Evolutionary conservation across 2,113 vertebrate species (phyloP).

Genomic region (Caranx ignobilis): DNA sequence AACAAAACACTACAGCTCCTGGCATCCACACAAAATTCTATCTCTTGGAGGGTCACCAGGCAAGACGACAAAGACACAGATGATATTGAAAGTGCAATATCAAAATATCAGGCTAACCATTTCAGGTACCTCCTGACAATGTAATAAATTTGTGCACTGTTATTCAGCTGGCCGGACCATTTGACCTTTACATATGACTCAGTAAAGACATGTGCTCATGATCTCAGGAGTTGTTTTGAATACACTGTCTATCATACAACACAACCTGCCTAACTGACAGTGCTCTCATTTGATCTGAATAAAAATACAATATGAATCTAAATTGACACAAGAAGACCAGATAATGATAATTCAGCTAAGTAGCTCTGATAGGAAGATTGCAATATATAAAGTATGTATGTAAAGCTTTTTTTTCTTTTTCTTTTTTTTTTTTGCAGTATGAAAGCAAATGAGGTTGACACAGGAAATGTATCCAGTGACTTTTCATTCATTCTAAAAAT

Average conservation of each 20-base stretch:
- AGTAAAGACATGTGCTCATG: conserved; percentile 21
- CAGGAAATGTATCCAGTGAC: conserved; percentile 90
- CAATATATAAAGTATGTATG: conserved; percentile 45
- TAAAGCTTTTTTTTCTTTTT: conserved; percentile 7
- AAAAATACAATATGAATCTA: conserved; percentile 1
- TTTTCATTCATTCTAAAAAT: conserved; percentile 52
- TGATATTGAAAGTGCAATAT: conserved; percentile 67
- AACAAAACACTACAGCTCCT: conserved; percentile 19
- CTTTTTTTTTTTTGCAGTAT: conserved; percentile 23
- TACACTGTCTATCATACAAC: conserved; percentile 20
- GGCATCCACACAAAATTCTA: background rate
- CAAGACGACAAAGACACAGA: conserved; percentile 28
- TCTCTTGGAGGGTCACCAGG: conserved; percentile 4
- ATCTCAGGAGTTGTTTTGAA: conserved; percentile 58
- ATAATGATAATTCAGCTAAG: conserved; percentile 16
- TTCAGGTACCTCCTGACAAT: conserved; percentile 8
- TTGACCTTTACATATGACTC: conserved; percentile 11
- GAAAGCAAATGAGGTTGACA: conserved; percentile 77
- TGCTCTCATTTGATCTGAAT: conserved; percentile 18
- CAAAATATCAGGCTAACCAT: conserved; percentile 35
- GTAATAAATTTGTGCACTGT: conserved; percentile 5
- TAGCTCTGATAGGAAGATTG: conserved; percentile 36
- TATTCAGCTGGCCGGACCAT: conserved; percentile 5
- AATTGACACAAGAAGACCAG: conserved; percentile 4
- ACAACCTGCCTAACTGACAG: conserved; percentile 16